A percentile compares a stretch with the other conserved stretches of the same genome.
Conservation (phyloP, 2,797 vertebrate genomes). For the Spondyliosoma cantharus region DNA sequence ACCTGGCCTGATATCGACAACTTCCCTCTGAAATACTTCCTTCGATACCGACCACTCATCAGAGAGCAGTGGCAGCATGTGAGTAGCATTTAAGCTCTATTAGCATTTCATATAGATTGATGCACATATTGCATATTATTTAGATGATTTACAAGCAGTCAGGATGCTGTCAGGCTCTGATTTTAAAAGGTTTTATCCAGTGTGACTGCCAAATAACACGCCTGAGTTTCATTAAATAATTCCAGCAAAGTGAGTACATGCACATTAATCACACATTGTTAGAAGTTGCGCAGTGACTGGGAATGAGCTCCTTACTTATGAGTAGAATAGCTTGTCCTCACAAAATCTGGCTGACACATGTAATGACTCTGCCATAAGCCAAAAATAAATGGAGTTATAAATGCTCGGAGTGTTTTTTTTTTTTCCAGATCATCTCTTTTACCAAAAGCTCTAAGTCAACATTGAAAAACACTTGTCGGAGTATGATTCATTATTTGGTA, state of each 20-base stretch:
- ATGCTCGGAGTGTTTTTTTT: slow-evolving; percentile 36
- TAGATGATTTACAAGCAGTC: slow-evolving; percentile 7
- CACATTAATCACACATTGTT: slow-evolving; percentile 26
- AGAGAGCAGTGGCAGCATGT: slow-evolving; percentile 97
- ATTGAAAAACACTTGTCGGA: slow-evolving; percentile 41
- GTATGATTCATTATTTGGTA: slow-evolving; percentile 46
- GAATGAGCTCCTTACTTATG: slow-evolving; percentile 8
- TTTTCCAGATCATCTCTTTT: slow-evolving; percentile 49
- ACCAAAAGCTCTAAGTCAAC: slow-evolving; percentile 26
- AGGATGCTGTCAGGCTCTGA: neutral
- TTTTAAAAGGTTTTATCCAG: neutral
- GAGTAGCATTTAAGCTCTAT: slow-evolving; percentile 74
- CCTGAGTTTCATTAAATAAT: slow-evolving; percentile 17
- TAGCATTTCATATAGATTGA: neutral
- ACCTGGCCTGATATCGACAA: slow-evolving; percentile 96
- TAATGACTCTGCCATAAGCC: slow-evolving; percentile 18
- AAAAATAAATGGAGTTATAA: slow-evolving; percentile 27
- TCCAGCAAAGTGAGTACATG: slow-evolving; percentile 9
- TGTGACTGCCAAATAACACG: slow-evolving; percentile 5
- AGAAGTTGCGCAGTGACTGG: slow-evolving; percentile 1
- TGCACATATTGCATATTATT: neutral
- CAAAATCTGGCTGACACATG: slow-evolving; percentile 30
- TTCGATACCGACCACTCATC: slow-evolving; percentile 96
- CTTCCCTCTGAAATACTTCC: slow-evolving; percentile 97
- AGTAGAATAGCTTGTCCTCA: neutral